Percentiles rank a stretch among this genome's conserved stretches.
phyloP scores from a whole-genome alignment of 2,888 invertebrate species.

The Ectobius pallidus region DNA sequence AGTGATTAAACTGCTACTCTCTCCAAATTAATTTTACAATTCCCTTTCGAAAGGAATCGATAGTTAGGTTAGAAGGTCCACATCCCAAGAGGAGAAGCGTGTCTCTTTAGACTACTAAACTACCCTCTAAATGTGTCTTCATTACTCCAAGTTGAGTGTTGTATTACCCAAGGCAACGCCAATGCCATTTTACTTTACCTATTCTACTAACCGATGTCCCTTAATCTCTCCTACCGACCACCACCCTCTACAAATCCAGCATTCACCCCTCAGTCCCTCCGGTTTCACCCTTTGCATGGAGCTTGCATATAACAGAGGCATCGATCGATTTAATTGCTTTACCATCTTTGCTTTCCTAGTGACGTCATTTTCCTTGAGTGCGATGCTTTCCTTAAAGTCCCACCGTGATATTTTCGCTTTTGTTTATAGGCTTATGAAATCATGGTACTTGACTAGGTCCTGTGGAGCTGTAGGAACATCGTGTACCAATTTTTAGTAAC shows the following conservation, averaged over 20 bases:
- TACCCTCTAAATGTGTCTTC: not conserved
- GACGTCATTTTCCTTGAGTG: too few species aligned
- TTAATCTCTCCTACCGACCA: slow-evolving; percentile 6
- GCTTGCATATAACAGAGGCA: too few species aligned
- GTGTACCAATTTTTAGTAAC: too few species aligned
- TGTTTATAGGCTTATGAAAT: too few species aligned
- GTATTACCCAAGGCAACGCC: not conserved
- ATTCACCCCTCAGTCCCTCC: too few species aligned
- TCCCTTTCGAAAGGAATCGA: not conserved
- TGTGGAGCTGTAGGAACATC: too few species aligned
- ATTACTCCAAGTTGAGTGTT: not conserved
- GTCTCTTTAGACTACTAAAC: not conserved
- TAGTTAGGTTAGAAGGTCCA: not conserved
- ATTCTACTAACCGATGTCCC: not conserved
- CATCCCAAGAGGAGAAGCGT: not conserved
- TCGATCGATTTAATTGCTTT: too few species aligned
- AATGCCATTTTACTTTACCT: not conserved
- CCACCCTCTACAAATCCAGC: not conserved
- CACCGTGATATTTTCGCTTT: too few species aligned
- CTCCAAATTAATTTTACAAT: not conserved
- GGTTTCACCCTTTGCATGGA: too few species aligned
- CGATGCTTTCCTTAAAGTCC: too few species aligned
- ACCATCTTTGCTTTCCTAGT: too few species aligned
- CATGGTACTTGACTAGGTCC: too few species aligned
- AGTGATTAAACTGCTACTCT: not conserved